Evolutionary conservation across 2,797 vertebrate species (phyloP).

Genomic region (Sebastes variabilis): DNA sequence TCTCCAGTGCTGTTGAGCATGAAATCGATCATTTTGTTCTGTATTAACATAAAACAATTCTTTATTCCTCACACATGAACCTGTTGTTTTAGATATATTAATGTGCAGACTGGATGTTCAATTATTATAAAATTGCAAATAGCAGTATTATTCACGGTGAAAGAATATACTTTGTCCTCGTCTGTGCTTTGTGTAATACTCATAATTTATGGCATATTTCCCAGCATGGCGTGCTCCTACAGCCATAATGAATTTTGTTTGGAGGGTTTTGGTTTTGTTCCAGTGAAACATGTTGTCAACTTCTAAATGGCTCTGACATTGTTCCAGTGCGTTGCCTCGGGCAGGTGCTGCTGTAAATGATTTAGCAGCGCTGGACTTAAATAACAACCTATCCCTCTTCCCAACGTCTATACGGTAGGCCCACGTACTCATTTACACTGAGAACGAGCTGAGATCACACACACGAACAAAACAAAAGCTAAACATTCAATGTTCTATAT

Average conservation of each 20-base stretch:
- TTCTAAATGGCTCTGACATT: slow-evolving; percentile 40
- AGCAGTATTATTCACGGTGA: slow-evolving; percentile 15
- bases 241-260: slow-evolving; percentile 22
- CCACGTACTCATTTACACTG: too few relatives aligned
- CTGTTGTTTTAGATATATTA: slow-evolving; percentile 2
- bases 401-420: not conserved
- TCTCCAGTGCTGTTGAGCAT: not conserved
- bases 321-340: slow-evolving; percentile 23
- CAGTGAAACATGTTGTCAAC: slow-evolving; percentile 24
- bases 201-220: slow-evolving; percentile 9
- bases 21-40: not conserved
- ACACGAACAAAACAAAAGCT: too few relatives aligned
- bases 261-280: slow-evolving; percentile 21
- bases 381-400: slow-evolving; percentile 6
- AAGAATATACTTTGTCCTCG: not conserved
- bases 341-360: slow-evolving; percentile 42
- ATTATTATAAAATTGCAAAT: not conserved
- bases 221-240: not conserved
- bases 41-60: not conserved
- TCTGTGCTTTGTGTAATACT: slow-evolving; percentile 6
- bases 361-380: slow-evolving; percentile 31
- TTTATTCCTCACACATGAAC: not conserved
- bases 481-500: too few relatives aligned
- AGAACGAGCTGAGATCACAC: too few relatives aligned
- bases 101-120: not conserved